Conservation (phyloP, 2,888 invertebrate species). For the Mesodorylaimus sp. region DNA sequence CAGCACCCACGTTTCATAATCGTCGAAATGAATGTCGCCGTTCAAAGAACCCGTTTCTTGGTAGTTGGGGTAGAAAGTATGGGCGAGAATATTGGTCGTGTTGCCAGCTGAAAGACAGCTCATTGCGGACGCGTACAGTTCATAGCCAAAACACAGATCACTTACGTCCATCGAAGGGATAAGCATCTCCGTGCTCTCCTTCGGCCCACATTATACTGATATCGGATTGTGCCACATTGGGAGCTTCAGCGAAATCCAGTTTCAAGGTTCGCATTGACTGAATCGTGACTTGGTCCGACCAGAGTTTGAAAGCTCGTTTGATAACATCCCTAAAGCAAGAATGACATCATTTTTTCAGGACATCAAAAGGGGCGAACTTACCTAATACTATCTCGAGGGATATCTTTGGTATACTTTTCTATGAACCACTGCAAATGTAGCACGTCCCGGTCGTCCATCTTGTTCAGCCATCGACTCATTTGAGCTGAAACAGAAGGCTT, state of each 20-base stretch:
- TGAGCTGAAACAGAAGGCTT: constrained; percentile 8
- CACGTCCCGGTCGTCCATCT: constrained; percentile 2
- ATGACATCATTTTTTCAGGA: neutral
- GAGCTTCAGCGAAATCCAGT: constrained; percentile 23
- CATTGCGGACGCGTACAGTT: neutral
- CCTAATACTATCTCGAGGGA: constrained; percentile 19
- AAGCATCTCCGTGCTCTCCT: constrained; percentile 10
- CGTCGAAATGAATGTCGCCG: constrained; percentile 30
- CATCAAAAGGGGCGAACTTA: constrained; percentile 5
- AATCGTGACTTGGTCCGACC: constrained; percentile 40
- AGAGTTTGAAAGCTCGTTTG: constrained; percentile 44
- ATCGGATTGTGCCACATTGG: constrained; percentile 45
- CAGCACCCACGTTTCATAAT: constrained; percentile 19
- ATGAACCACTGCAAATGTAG: constrained; percentile 15
- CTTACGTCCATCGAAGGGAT: constrained; percentile 8
- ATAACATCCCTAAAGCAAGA: constrained; percentile 17
- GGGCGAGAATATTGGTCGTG: constrained; percentile 25
- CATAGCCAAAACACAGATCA: neutral
- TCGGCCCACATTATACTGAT: constrained; percentile 53
- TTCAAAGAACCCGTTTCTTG: constrained; percentile 18
- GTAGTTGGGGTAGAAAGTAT: constrained; percentile 27
- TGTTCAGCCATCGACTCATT: constrained; percentile 6
- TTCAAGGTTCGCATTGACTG: constrained; percentile 45
- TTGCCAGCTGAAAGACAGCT: constrained; percentile 9
- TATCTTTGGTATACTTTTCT: constrained; percentile 24